These are phyloP conservation scores for Hylaea fasciaria DNA, from an alignment of 2,888 invertebrate genomes.

Conservation along the genomic window DNA sequence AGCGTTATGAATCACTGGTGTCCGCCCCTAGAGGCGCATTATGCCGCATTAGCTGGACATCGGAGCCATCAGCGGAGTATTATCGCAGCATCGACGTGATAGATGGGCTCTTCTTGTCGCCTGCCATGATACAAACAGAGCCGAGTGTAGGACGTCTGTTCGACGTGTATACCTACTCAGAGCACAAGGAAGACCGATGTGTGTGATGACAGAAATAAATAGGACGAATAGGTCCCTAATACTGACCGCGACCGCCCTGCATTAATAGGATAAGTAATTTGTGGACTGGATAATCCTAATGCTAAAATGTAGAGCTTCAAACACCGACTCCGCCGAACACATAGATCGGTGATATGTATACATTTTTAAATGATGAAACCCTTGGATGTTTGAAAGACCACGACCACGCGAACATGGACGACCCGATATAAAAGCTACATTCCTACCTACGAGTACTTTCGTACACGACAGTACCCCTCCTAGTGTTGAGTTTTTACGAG, in stretches of 20 bases:
- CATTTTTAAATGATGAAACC: neutral
- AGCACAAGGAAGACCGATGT: constrained; percentile 23
- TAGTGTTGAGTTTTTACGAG: no score
- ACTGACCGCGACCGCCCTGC: constrained; percentile 11
- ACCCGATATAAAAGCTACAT: no score
- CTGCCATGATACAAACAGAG: constrained; percentile 36
- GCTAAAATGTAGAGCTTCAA: constrained; percentile 19
- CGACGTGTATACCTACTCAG: neutral
- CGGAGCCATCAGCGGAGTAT: constrained; percentile 53
- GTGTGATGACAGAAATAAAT: constrained; percentile 29
- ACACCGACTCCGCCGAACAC: neutral
- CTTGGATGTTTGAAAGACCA: neutral
- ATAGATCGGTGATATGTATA: neutral
- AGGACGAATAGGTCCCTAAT: constrained; percentile 31
- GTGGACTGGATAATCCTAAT: constrained; percentile 34
- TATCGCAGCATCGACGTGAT: constrained; percentile 41
- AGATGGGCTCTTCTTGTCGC: constrained; percentile 38
- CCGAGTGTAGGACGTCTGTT: constrained; percentile 13
- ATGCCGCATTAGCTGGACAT: constrained; percentile 59
- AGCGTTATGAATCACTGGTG: constrained; percentile 46
- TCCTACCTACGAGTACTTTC: no score
- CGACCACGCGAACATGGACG: no score
- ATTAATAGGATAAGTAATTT: constrained; percentile 38
- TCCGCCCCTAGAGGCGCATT: constrained; percentile 46
- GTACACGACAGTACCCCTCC: no score